Evolutionary conservation across 1,140 invertebrate species (phyloP), one percentile per base, ranked within the genome.

Genomic region (Hylyphantes graminicola): DNA sequence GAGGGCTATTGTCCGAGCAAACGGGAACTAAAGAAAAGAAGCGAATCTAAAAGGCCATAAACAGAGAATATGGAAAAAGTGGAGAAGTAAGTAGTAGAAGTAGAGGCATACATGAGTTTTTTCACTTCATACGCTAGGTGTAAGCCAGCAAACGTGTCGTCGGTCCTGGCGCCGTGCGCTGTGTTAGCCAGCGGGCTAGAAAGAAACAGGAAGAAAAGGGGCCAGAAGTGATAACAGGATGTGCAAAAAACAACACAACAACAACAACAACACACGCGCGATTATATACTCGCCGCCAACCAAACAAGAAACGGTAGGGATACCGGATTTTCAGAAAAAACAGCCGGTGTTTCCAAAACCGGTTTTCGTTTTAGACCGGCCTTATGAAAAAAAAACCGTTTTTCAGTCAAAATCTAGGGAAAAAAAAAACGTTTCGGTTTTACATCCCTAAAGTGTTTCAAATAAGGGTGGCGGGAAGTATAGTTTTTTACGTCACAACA

Each of bases 51-150:
- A 78, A 78, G 54, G 68, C 54, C 35, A 53, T 17, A 59, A 53
- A 51, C 79, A 21, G 55, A 67, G 67, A 59, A 68, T 35, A 79
- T 79, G 79, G 35, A 35, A 83, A 73, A 87, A 67, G 54, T 61
- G 53, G 75, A 79, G 70, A 51, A 72, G 65, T 75, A 65, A 86
- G 84, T 68, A 84, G 65, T 82, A 87, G 86, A 85, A 76, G 75
- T 67, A 87, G 90, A 93, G 80, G 94, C 95, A 87, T 97, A 97
- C 96, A 98, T 97, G 93, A 98, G 95, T 93, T 98, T 98, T 96
- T 98, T 97, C 92, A 98, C 96, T 96, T 98, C 96, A 93, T 97
- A 98, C 93, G 96, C 96, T 92, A 98, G 95, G 93, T 97, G 96
- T 93, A 97, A 97, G 92, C 95, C 96, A 93, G 96, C 94, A 93